Evolutionary conservation across 2,797 vertebrate species (phyloP), one percentile per base, ranked within the genome.

Genomic region (Rallus crepitans): DNA sequence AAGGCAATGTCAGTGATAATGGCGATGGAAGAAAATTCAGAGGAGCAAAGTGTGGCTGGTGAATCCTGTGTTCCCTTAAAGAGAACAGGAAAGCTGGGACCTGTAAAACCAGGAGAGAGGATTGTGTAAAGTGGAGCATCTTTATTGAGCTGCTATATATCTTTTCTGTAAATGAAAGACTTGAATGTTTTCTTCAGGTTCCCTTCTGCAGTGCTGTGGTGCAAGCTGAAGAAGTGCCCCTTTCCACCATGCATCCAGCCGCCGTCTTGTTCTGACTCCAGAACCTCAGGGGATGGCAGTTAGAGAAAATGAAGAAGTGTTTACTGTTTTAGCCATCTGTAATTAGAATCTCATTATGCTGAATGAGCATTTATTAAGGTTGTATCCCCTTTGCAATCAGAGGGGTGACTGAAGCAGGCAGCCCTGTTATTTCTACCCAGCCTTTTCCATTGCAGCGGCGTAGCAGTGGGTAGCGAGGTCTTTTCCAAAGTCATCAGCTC

Each of bases 341-440:
- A 92, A 90, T 84, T 90, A 84, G 89, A 72, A 37, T 37, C 56
- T 87, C 68, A 78, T 90, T 84, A 56, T 85, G 71, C 87, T 92
- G 87, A 90, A 78, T 73, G 85, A 91, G 70, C 91, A 82, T 77
- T 93, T 91, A 73, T 82, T 93, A 91, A 60, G 56, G 56, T 60
- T 69, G 61, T 37, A 78, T 72, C 55, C 40, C 30, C 75, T 64
- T 25, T 40, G 76, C 71, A 78, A 6, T 78, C 76, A 78, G 76
- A 77, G 56, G n/a, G 39, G n/a, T 37, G 91, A 45, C 45, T 72
- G 80, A 68, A 88, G 65, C 56, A 25, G 71, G n/a, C 45, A 72
- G 75, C 60, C 39, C 48, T 55, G 39, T 52, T 79, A n/a, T 42
- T 77, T 33, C 50, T 23, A 48, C 50, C 25, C 56, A 53, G 50